phyloP scores from a whole-genome alignment of 2,797 vertebrate species.

The Chlorospingus flavigularis region DNA sequence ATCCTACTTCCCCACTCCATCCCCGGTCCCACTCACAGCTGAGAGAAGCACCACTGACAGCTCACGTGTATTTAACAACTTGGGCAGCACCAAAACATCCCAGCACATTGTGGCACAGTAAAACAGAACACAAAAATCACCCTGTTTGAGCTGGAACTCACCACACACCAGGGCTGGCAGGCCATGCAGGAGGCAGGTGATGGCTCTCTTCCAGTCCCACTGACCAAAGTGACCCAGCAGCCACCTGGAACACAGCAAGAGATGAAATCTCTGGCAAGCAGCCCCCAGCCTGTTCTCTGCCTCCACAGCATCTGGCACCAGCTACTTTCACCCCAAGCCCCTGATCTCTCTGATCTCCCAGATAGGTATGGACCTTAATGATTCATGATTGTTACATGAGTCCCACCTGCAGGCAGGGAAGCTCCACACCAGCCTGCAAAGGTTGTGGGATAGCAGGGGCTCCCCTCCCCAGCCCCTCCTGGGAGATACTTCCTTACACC shows the following conservation, averaged over 20 bases:
- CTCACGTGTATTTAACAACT: neutral
- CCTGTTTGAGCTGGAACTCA: neutral
- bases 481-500: neutral
- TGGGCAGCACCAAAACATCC: neutral
- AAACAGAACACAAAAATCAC: neutral
- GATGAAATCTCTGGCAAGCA: constrained; percentile 1
- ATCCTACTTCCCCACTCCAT: neutral
- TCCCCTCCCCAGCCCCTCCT: neutral
- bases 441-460: neutral
- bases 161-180: neutral
- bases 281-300: neutral
- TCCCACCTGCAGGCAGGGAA: constrained; percentile 20
- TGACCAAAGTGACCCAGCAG: constrained; percentile 20
- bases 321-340: neutral
- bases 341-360: neutral
- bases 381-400: constrained; percentile 21
- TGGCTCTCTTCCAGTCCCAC: neutral
- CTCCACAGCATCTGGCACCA: neutral
- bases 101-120: rapidly evolving
- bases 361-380: constrained; percentile 1
- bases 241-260: constrained; percentile 16
- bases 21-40: neutral
- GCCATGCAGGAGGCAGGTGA: neutral
- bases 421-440: neutral
- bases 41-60: neutral